These are phyloP conservation scores for Nomada ruficornis DNA, from an alignment of 2,888 invertebrate species.

Conservation along the genomic window DNA sequence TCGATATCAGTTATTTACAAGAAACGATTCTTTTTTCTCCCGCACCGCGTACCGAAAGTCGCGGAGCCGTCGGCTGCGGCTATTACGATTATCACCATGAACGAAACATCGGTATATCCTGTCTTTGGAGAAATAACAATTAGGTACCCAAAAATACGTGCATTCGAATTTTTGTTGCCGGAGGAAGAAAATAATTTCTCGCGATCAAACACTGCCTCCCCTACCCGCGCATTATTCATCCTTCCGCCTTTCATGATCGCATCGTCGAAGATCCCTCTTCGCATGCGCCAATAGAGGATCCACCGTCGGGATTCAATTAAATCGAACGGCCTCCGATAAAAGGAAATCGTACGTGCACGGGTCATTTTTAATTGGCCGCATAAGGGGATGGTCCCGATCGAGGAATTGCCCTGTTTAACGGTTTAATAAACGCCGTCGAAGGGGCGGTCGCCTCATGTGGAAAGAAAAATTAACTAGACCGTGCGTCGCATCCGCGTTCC, in stretches of 20 bases:
- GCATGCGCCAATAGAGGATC: not conserved
- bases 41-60: not conserved
- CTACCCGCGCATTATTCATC: not conserved
- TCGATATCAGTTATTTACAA: conserved; percentile 62
- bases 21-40: conserved; percentile 36
- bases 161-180: not conserved
- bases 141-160: not conserved
- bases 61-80: no score
- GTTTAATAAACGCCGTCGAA: conserved; percentile 41
- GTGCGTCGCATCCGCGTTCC: conserved; percentile 48
- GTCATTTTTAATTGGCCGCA: conserved; percentile 27
- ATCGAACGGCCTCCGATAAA: conserved; percentile 11
- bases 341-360: not conserved
- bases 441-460: conserved; percentile 27
- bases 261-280: not conserved
- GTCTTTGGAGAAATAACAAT: no score
- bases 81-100: not conserved
- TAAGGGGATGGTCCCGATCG: conserved; percentile 5
- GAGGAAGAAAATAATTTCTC: not conserved
- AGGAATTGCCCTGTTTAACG: conserved; percentile 26
- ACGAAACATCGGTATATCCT: no score
- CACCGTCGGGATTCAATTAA: conserved; percentile 12
- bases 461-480: conserved; percentile 59
- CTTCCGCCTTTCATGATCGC: not conserved
- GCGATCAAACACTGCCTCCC: no score